These are phyloP conservation scores for Anoura caudifer DNA, from an alignment of 2,113 vertebrate species.

Conservation along the genomic window DNA sequence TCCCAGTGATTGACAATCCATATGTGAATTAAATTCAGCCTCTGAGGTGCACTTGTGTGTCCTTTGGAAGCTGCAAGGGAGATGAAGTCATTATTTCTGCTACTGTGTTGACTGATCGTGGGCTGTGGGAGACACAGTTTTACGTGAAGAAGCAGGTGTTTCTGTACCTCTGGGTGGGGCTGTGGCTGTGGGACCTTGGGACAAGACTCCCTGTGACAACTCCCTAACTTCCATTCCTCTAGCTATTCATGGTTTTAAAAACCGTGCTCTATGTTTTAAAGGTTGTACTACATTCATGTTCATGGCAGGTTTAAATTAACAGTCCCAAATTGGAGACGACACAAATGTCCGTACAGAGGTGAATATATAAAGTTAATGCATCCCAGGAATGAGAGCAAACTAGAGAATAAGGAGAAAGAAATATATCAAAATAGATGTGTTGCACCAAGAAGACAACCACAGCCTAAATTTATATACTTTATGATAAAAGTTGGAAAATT, in stretches of 20 bases:
- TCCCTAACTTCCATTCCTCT: not conserved
- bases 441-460: not conserved
- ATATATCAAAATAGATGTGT: not conserved
- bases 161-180: not conserved
- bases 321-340: no score
- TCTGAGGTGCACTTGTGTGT: not conserved
- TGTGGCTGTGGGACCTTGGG: not conserved
- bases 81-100: not conserved
- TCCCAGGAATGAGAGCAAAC: not conserved
- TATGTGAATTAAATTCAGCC: not conserved
- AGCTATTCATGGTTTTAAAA: not conserved
- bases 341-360: no score
- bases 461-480: not conserved
- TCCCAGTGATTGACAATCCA: not conserved
- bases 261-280: no score
- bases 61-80: not conserved
- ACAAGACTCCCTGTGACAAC: not conserved
- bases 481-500: not conserved
- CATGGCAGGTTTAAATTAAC: no score
- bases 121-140: not conserved
- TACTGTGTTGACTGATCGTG: not conserved
- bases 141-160: not conserved
- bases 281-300: no score
- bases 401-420: not conserved
- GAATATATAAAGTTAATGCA: not conserved